Percentiles rank a stretch among this genome's conserved stretches.
Conservation (phyloP, 2,113 vertebrate species). For the Oplegnathus fasciatus region DNA sequence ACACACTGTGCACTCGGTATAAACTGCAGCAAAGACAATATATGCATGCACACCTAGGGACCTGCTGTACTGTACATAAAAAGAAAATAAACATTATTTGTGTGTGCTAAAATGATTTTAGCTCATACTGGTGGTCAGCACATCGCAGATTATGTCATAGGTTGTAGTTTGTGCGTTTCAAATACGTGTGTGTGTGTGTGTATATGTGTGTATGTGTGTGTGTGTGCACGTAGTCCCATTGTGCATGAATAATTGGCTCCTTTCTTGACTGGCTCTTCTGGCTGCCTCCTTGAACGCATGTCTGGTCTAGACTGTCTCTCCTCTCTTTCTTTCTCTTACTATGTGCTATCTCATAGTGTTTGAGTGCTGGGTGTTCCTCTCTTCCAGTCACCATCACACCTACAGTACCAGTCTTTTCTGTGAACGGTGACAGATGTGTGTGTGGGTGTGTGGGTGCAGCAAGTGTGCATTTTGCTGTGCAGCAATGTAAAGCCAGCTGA, state of each 20-base stretch:
- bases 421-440: slow-evolving; percentile 4
- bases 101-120: too few relatives aligned
- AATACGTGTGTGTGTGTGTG: too few relatives aligned
- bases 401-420: neutral
- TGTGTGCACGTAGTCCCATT: neutral
- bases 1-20: too few relatives aligned
- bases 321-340: neutral
- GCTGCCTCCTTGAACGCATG: neutral
- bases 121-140: too few relatives aligned
- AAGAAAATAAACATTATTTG: too few relatives aligned
- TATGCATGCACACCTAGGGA: neutral
- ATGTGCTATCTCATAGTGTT: neutral
- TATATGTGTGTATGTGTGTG: too few relatives aligned
- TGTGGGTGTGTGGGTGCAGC: neutral
- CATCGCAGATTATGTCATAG: too few relatives aligned
- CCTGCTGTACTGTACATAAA: too few relatives aligned
- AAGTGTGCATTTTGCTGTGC: neutral
- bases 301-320: neutral
- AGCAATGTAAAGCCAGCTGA: slow-evolving; percentile 3
- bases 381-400: neutral
- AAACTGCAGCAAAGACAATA: neutral
- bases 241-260: neutral
- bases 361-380: neutral
- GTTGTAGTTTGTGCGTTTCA: too few relatives aligned
- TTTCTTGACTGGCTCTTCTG: neutral